Base-by-base conservation (phyloP, 2,113 vertebrate genomes). In the Entelurus aequoreus region DNA sequence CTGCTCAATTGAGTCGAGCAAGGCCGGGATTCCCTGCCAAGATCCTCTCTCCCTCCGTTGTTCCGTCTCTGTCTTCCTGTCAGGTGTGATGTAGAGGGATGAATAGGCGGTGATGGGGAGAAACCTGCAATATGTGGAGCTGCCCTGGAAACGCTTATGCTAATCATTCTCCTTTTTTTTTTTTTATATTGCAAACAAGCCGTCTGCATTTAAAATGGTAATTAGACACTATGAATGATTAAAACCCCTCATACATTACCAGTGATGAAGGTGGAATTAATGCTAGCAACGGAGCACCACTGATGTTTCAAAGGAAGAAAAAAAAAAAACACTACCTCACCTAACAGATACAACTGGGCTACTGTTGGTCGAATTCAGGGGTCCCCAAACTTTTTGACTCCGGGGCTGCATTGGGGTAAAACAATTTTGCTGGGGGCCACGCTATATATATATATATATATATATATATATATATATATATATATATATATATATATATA, bases 91-190 rank as follows among this genome's bases (percentile, higher is more conserved):
- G 79, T 68, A 28, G 57, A 70, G 62, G 65, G 72, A 77, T 86
- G 82, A 87, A 87, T 84, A 83, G 84, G 56, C 76, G 15, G 67
- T 84, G 78, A 87, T 84, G 80, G 77, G 69, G 66, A 87, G 65
- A 71, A 19, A 72, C 75, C 71, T 60, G 54, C 15, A 49, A 7
- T 49, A 54, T 63, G 67, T 68, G 74, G 63, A 63, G 69, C 63
- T 71, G 68, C 77, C 72, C 53, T 77, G 69, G 69, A 81, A 76
- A 64, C 60, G 60, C 57, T 60, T 10, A 36, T 42, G 35, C 54
- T 53, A 52, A 44, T 49, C 8, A 66, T 53, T 48, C 3, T 48
- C 8, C 16, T 28, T 28, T 28, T 28, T 28, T 28, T 28, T 16
- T 1, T 52, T 62, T 66, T n/a, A 28, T 15, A 15, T 36, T 51